These are phyloP conservation scores for Ceyx melanurus DNA, from an alignment of 2,113 vertebrate species.

Conservation along the genomic window DNA sequence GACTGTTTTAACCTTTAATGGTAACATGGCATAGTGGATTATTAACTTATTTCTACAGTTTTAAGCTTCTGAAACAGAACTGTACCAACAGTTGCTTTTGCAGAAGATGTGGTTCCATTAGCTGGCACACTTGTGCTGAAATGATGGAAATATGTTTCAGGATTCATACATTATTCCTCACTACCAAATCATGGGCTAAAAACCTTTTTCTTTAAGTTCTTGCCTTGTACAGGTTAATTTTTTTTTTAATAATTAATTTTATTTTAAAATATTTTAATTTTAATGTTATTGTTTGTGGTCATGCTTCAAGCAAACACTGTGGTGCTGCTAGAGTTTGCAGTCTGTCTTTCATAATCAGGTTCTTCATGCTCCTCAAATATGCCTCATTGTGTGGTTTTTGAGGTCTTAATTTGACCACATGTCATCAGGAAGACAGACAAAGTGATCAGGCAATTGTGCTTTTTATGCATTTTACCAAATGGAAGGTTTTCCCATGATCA, in stretches of 20 bases:
- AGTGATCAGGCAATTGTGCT: not conserved
- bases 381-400: not conserved
- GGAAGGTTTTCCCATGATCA: not conserved
- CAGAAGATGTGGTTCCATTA: not conserved
- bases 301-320: not conserved
- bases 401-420: not conserved
- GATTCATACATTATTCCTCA: not conserved
- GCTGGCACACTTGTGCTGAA: not conserved
- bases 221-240: not conserved
- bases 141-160: not conserved
- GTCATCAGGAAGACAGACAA: not conserved
- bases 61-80: not conserved
- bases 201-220: not conserved
- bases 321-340: not conserved
- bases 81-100: not conserved
- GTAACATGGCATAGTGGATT: not conserved
- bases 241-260: too few species aligned
- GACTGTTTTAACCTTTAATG: not conserved
- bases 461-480: not conserved
- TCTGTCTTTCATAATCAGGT: not conserved
- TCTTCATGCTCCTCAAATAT: not conserved
- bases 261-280: too few species aligned
- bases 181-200: not conserved
- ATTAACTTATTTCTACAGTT: not conserved
- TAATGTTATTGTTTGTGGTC: not conserved